Conservation (phyloP, 92 coral and sea anemone species). For the Phenganax subtilis region DNA sequence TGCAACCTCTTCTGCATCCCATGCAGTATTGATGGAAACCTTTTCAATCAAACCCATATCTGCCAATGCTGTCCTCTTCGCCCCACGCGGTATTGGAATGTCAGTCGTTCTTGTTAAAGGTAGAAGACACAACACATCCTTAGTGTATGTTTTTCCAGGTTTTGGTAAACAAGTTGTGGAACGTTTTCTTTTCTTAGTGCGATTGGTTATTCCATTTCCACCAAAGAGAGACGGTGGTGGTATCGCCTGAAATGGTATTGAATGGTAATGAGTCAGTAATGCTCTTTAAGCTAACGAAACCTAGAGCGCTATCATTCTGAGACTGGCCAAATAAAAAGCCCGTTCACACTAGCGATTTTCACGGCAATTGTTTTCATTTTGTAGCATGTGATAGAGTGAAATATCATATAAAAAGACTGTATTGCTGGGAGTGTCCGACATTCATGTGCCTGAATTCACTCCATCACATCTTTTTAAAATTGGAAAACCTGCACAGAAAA, state of each 20-base stretch:
- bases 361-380: too few relatives aligned
- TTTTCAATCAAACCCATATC: constrained; percentile 19
- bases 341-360: too few relatives aligned
- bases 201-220: neutral
- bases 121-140: constrained; percentile 21
- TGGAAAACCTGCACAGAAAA: too few relatives aligned
- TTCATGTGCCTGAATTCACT: too few relatives aligned
- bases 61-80: constrained; percentile 4
- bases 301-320: too few relatives aligned
- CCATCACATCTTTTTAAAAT: too few relatives aligned
- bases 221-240: constrained; percentile 2
- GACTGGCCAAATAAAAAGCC: too few relatives aligned
- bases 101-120: neutral
- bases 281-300: too few relatives aligned
- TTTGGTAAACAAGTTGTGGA: constrained; percentile 6
- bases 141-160: constrained; percentile 14
- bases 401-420: too few relatives aligned
- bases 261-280: too few relatives aligned
- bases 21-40: constrained; percentile 7
- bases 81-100: constrained; percentile 29
- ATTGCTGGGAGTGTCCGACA: too few relatives aligned
- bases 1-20: constrained; percentile 20
- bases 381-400: too few relatives aligned
- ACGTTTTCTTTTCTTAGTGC: constrained; percentile 16
- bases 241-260: neutral